Percentiles rank a stretch among this genome's conserved stretches.
phyloP scores from a whole-genome alignment of 2,113 vertebrate genomes.

The Caranx ignobilis region DNA sequence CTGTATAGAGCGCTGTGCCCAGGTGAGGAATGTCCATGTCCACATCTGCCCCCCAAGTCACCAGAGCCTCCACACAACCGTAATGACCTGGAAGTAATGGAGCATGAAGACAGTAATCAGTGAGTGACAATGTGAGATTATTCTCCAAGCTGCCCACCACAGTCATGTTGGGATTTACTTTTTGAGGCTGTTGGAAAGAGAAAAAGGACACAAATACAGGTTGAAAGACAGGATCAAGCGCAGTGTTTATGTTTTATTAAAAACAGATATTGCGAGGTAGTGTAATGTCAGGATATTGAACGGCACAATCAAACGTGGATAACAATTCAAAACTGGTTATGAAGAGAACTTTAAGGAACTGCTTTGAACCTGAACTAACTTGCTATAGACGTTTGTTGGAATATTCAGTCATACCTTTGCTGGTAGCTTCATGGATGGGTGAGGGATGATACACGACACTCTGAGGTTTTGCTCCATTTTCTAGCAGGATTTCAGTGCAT shows the following conservation, averaged over 20 bases:
- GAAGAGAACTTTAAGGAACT: background rate
- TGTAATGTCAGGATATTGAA: background rate
- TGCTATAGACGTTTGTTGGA: background rate
- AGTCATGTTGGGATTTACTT: slow-evolving; percentile 49
- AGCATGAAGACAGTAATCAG: slow-evolving; percentile 58
- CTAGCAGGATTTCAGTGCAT: slow-evolving; percentile 91
- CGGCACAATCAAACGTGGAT: background rate
- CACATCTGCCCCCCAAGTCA: slow-evolving; percentile 93
- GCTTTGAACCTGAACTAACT: background rate
- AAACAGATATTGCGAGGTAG: background rate
- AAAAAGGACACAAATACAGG: slow-evolving; percentile 40
- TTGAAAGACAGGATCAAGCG: background rate
- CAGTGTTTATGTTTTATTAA: background rate
- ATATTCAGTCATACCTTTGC: slow-evolving; percentile 86
- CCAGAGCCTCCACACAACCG: slow-evolving; percentile 91
- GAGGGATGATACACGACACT: slow-evolving; percentile 89
- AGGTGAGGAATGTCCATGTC: slow-evolving; percentile 93
- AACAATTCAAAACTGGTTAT: background rate
- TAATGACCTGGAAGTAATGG: slow-evolving; percentile 88
- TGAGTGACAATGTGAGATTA: slow-evolving; percentile 59
- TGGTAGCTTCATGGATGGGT: slow-evolving; percentile 91
- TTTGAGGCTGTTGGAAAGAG: slow-evolving; percentile 2
- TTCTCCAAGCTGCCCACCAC: slow-evolving; percentile 57
- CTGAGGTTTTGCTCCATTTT: slow-evolving; percentile 92
- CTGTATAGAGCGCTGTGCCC: slow-evolving; percentile 94